Evolutionary conservation across 64 coral and sea anemone genomes (phyloP), one percentile per base, ranked within the genome.

Genomic region (Montipora efflorescens): DNA sequence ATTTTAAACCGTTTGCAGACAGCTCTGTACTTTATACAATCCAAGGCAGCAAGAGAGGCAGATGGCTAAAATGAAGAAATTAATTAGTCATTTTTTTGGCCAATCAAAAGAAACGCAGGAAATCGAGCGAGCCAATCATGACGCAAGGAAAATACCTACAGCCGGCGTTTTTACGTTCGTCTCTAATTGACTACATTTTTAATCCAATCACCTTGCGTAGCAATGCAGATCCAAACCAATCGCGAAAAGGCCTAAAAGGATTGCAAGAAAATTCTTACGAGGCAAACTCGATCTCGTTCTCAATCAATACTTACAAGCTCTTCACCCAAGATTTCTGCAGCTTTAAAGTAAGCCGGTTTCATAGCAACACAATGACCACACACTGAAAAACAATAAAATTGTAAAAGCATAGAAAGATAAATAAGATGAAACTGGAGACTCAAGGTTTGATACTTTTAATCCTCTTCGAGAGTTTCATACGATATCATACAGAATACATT

Each of bases 361-460:
- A 97, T 97, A 8, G 83, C 76, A 28, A 94, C 91, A 84, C 95
- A 97, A 68, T 97, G 83, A 57, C 95, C 95, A 45, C 95, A 97
- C 79, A 93, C 95, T 97, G 68, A 12, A 75, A 18, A 66, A 92
- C 10, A 77, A 74, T 3, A 36, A 58, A 80, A 5, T 47, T n/a
- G 44, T 52, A 48, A 5, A 50, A 48, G 7, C 5, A 3, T 10
- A 68, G 36, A 18, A 36, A 57, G 47, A 19, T 7, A 50, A 21
- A 1, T 3, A 2, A 36, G 47, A 53, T 20, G n/a, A 69, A 1
- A 3, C 61, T 12, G 28, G 16, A 18, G 67, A 8, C 3, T 7
- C 75, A 5, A 22, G 4, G 22, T 22, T 18, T 5, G 47, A 78
- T 22, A 44, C 15, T 57, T 57, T 11, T 57, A 57, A 36, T 36